These are phyloP conservation scores for Morbakka virulenta DNA, from an alignment of 30 jellyfish, hydroid and myxozoan genomes.

Conservation along the genomic window DNA sequence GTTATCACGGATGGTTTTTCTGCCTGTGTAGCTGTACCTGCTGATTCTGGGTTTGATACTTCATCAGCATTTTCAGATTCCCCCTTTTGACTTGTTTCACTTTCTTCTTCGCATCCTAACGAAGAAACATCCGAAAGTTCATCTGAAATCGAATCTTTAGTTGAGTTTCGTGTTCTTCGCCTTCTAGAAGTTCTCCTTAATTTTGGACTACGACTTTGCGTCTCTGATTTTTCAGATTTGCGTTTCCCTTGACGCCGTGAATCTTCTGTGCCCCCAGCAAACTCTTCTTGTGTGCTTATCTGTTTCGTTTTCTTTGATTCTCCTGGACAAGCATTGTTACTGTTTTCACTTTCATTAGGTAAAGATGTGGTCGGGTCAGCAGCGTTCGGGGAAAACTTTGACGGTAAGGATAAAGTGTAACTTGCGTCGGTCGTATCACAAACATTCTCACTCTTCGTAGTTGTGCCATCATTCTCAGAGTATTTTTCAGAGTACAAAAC, in stretches of 20 bases:
- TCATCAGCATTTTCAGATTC: background rate
- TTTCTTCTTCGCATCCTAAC: background rate
- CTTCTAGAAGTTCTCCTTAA: background rate
- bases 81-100: background rate
- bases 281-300: background rate
- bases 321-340: background rate
- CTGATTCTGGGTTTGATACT: background rate
- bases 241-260: background rate
- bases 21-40: background rate
- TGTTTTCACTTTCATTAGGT: background rate
- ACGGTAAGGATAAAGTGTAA: background rate
- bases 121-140: background rate
- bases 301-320: background rate
- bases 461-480: no score
- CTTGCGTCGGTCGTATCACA: background rate
- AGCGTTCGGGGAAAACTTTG: background rate
- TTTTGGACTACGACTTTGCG: background rate
- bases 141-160: background rate
- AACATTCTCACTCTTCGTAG: background rate
- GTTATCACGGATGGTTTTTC: constrained; percentile 15
- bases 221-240: background rate
- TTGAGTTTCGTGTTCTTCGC: background rate
- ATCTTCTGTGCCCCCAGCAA: background rate
- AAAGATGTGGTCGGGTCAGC: background rate
- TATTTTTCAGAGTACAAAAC: background rate